phyloP scores from a whole-genome alignment of 1,140 invertebrate species.

The Charaxes varanes region DNA sequence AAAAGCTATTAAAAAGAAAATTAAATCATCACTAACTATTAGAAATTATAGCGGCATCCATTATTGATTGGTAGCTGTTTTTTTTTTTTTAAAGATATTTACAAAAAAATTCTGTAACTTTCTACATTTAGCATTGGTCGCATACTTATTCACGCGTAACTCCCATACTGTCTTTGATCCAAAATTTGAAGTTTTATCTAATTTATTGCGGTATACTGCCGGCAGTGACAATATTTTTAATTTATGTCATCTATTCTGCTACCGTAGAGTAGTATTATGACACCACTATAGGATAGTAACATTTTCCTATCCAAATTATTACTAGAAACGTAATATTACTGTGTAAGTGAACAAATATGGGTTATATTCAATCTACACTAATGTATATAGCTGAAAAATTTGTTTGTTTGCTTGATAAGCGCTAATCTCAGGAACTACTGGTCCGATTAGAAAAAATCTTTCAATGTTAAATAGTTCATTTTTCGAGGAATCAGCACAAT shows the following conservation, averaged over 20 bases:
- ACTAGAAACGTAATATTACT: conserved; percentile 11
- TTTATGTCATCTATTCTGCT: conserved; percentile 49
- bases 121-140: too few relatives aligned
- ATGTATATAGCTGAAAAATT: conserved; percentile 1
- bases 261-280: conserved; percentile 32
- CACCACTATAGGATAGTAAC: conserved; percentile 16
- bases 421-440: too few relatives aligned
- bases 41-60: too few relatives aligned
- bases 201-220: conserved; percentile 23
- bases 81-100: too few relatives aligned
- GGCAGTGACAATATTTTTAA: conserved; percentile 48
- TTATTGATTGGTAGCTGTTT: too few relatives aligned
- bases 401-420: too few relatives aligned
- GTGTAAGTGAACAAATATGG: conserved; percentile 14
- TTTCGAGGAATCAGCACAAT: too few relatives aligned
- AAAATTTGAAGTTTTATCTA: conserved; percentile 19
- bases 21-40: too few relatives aligned
- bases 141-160: not conserved
- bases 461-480: too few relatives aligned
- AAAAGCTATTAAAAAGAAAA: too few relatives aligned
- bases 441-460: too few relatives aligned
- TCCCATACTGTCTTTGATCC: not conserved
- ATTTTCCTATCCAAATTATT: conserved; percentile 20
- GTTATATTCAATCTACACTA: conserved; percentile 1
- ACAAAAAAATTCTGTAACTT: too few relatives aligned